phyloP scores from a whole-genome alignment of 2,888 invertebrate genomes.

The Caenorhabditis sulstoni region DNA sequence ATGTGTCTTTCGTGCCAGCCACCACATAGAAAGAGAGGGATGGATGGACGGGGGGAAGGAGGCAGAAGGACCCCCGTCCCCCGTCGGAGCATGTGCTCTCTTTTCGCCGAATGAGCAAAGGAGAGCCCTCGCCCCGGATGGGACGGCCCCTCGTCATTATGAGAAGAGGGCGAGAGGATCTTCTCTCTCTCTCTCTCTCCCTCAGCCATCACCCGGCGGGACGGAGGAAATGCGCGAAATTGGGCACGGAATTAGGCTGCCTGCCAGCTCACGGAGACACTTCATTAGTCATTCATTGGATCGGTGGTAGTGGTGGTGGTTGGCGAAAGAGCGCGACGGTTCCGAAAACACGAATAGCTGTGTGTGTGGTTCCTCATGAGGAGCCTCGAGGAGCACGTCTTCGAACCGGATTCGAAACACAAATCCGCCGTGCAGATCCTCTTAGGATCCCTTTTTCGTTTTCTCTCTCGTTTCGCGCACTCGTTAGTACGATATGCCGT shows the following conservation, averaged over 20 bases:
- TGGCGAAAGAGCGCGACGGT: neutral
- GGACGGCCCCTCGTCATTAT: too few relatives aligned
- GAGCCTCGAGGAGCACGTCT: neutral
- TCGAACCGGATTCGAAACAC: neutral
- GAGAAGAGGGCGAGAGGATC: constrained; percentile 9
- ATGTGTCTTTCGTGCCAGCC: constrained; percentile 35
- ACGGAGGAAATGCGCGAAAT: constrained; percentile 9
- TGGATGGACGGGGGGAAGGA: constrained; percentile 17
- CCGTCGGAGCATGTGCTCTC: too few relatives aligned
- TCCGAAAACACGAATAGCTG: neutral
- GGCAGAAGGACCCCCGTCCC: too few relatives aligned
- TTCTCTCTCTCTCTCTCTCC: neutral
- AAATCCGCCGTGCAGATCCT: too few relatives aligned
- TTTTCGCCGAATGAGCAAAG: too few relatives aligned
- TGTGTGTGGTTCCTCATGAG: too few relatives aligned
- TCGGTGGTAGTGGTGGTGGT: too few relatives aligned
- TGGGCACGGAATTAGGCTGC: neutral
- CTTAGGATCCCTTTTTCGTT: too few relatives aligned
- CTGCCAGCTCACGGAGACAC: neutral
- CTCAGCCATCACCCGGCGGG: neutral
- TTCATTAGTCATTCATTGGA: constrained; percentile 45
- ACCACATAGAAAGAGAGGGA: constrained; percentile 17
- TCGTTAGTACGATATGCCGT: too few relatives aligned
- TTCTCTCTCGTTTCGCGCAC: neutral
- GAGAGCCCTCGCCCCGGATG: too few relatives aligned